Conservation (phyloP, 2,113 vertebrate species). For the Crotalus horridus region DNA sequence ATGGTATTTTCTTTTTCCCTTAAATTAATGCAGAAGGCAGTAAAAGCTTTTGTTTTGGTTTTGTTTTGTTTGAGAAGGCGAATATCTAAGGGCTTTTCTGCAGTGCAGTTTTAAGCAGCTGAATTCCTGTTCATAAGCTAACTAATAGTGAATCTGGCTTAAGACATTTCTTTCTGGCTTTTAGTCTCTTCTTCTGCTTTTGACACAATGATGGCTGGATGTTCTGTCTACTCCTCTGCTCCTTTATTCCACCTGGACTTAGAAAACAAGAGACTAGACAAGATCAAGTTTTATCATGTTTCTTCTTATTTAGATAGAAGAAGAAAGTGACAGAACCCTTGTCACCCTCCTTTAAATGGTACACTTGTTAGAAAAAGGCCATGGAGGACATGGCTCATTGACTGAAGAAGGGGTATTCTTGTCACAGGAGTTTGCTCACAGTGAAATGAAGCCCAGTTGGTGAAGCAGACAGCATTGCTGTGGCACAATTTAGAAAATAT, state of each 20-base stretch:
- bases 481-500: background rate
- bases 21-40: slow-evolving; percentile 59
- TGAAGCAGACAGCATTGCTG: background rate
- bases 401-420: background rate
- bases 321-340: background rate
- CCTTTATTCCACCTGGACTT: background rate
- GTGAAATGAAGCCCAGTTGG: background rate
- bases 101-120: background rate
- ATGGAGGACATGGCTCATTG: background rate
- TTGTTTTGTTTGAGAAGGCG: slow-evolving; percentile 44
- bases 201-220: background rate
- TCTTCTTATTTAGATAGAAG: background rate
- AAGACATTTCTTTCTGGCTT: background rate
- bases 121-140: background rate
- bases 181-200: background rate
- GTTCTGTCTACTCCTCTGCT: background rate
- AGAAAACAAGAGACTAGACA: background rate
- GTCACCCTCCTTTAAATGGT: background rate
- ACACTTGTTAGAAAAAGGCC: background rate
- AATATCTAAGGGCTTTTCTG: slow-evolving; percentile 43
- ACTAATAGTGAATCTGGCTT: background rate
- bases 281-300: background rate
- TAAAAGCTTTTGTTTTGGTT: slow-evolving; percentile 43
- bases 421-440: background rate
- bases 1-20: slow-evolving; percentile 60